Percentiles rank a stretch among this genome's conserved stretches.
Conservation (phyloP, 2,113 vertebrate genomes). For the Cochlearius cochlearius region DNA sequence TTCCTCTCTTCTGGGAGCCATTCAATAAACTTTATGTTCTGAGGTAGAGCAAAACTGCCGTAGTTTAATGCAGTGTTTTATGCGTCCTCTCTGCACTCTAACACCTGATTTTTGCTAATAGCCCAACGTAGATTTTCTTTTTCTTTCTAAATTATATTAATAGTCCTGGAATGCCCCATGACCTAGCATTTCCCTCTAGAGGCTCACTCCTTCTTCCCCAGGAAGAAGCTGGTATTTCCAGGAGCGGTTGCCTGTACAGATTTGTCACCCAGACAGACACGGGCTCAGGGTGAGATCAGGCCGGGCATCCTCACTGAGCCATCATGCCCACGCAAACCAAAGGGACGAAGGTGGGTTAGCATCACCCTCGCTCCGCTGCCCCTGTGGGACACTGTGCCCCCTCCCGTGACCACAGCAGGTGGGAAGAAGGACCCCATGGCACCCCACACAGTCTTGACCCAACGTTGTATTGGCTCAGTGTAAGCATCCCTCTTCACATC, state of each 20-base stretch:
- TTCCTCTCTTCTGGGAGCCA: slow-evolving; percentile 25
- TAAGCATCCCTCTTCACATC: background rate
- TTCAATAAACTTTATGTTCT: slow-evolving; percentile 46
- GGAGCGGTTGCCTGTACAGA: background rate
- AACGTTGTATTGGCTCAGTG: rapidly evolving
- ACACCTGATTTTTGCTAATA: slow-evolving; percentile 24
- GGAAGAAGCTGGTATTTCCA: background rate
- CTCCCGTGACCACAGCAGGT: rapidly evolving
- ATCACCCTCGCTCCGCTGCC: rapidly evolving
- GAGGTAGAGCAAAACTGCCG: background rate
- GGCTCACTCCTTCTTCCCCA: background rate
- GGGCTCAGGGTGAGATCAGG: background rate
- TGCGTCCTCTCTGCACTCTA: background rate
- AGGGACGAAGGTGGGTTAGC: background rate
- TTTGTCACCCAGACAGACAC: rapidly evolving
- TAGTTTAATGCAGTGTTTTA: slow-evolving; percentile 44
- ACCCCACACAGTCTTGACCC: background rate
- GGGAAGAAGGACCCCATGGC: background rate
- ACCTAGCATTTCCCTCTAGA: background rate
- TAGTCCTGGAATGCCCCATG: background rate
- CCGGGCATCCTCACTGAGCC: rapidly evolving
- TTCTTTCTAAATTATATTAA: slow-evolving; percentile 1
- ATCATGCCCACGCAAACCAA: background rate
- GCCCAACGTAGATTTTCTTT: background rate
- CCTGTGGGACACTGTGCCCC: background rate